phyloP scores from a whole-genome alignment of 1,140 invertebrate genomes.

The Cotesia chilonis region DNA sequence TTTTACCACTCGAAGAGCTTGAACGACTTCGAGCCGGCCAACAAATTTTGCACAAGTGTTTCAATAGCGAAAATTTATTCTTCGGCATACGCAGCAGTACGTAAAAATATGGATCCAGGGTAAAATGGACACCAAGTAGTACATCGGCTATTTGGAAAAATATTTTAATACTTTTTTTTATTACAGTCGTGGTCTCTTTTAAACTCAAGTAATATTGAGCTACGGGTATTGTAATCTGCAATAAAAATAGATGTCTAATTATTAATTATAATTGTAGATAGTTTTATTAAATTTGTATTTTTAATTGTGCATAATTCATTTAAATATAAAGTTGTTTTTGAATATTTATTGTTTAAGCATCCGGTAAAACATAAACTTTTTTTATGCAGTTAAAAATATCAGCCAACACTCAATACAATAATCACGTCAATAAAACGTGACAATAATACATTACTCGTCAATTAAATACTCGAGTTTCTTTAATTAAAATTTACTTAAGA shows the following conservation, averaged over 20 bases:
- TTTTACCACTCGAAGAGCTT: conserved; percentile 57
- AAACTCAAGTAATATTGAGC: conserved; percentile 64
- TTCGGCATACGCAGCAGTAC: conserved; percentile 71
- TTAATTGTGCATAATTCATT: background rate
- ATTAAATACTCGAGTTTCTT: background rate
- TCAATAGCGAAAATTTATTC: conserved; percentile 55
- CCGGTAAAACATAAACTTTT: background rate
- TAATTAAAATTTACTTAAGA: background rate
- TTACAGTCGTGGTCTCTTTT: conserved; percentile 37
- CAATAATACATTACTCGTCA: background rate
- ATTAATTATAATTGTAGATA: too few species aligned
- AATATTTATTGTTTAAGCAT: background rate
- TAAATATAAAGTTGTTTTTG: background rate
- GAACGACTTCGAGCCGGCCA: conserved; percentile 55
- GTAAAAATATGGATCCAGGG: conserved; percentile 83
- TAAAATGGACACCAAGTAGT: conserved; percentile 82
- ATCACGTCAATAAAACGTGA: conserved; percentile 2
- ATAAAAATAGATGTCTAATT: conserved; percentile 16
- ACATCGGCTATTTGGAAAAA: conserved; percentile 75
- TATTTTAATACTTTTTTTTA: conserved; percentile 49
- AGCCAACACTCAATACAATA: background rate
- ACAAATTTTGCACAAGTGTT: conserved; percentile 57
- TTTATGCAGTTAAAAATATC: background rate
- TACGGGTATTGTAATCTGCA: conserved; percentile 76
- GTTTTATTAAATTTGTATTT: too few species aligned